Evolutionary conservation across 2,888 invertebrate species (phyloP), one percentile per base, ranked within the genome.

Genomic region (Adelphocoris suturalis): DNA sequence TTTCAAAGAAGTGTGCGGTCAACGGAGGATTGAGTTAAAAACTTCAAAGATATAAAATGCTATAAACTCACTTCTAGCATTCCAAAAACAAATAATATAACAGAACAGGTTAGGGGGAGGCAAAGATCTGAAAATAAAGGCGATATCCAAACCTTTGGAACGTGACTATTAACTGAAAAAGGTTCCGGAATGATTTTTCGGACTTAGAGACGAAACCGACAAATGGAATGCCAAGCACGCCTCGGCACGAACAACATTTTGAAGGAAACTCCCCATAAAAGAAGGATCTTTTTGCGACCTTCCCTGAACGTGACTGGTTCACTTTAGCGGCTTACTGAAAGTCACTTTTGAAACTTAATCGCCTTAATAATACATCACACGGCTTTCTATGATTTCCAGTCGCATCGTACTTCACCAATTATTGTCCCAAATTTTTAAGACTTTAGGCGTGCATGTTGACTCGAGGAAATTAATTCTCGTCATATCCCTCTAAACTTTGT

Each of bases 201-300:
- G 57, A 57, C 5, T 57, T 5, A 5, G 57, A 57, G 57, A 0
- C n/a, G 57, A 57, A 57, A n/a, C n/a, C n/a, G 57, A 5, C 57
- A 57, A 16, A 0, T 57, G n/a, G 19, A 57, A 57, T 57, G 57
- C 57, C n/a, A 57, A 57, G 57, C 57, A 57, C 57, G 57, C 57
- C 16, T n/a, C 16, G n/a, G 57, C 0, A 16, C 16, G n/a, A 57
- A 57, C 16, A 57, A 57, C 16, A 57, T 57, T 57, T 57, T 57
- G 57, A 7, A n/a, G n/a, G 57, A 57, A 57, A 57, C n/a, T 57
- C n/a, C 57, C n/a, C n/a, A 57, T 57, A 57, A 57, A 57, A 57
- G 57, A 57, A 57, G n/a, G 57, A 57, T 57, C 57, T 57, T n/a
- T 16, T n/a, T n/a, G n/a, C 55, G 57, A 57, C 57, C 57, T 57